Conservation (phyloP, 2,797 vertebrate species). For the Bufotes viridis region DNA sequence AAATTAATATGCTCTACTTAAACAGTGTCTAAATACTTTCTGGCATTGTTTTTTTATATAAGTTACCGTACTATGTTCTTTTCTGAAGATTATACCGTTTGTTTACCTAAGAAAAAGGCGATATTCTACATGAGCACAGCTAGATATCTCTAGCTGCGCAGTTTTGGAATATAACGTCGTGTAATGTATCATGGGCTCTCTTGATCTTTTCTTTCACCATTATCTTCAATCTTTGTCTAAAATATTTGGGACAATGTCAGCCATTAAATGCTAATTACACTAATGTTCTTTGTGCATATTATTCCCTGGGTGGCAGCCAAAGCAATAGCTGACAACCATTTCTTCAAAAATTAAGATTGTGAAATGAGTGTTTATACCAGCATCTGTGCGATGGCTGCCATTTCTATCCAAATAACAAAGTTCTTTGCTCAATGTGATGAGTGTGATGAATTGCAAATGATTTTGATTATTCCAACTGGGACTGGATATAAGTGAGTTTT, state of each 20-base stretch:
- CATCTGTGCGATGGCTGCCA: constrained; percentile 55
- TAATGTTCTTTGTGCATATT: constrained; percentile 54
- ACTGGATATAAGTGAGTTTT: constrained; percentile 56
- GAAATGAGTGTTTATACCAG: constrained; percentile 56
- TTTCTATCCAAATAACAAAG: constrained; percentile 50
- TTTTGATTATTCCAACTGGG: constrained; percentile 58
- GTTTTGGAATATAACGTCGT: constrained; percentile 21
- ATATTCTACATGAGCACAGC: too few relatives aligned
- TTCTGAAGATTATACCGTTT: too few relatives aligned
- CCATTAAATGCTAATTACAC: constrained; percentile 60
- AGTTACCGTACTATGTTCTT: too few relatives aligned
- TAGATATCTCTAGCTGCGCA: constrained; percentile 32
- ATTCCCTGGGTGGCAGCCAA: constrained; percentile 56
- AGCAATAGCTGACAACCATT: constrained; percentile 51
- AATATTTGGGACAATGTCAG: constrained; percentile 60
- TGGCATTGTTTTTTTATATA: too few relatives aligned
- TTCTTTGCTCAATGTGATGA: constrained; percentile 49
- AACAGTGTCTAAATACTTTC: too few relatives aligned
- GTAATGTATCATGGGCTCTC: constrained; percentile 46
- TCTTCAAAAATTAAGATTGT: constrained; percentile 53
- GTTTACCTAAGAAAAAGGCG: not conserved
- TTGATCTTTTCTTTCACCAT: constrained; percentile 45
- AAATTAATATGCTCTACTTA: too few relatives aligned
- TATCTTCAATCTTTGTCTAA: constrained; percentile 56
- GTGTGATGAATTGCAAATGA: constrained; percentile 57